Evolutionary conservation across 35 echinoderm and acorn worm species (phyloP).

Genomic region (Eucidaris tribuloides): DNA sequence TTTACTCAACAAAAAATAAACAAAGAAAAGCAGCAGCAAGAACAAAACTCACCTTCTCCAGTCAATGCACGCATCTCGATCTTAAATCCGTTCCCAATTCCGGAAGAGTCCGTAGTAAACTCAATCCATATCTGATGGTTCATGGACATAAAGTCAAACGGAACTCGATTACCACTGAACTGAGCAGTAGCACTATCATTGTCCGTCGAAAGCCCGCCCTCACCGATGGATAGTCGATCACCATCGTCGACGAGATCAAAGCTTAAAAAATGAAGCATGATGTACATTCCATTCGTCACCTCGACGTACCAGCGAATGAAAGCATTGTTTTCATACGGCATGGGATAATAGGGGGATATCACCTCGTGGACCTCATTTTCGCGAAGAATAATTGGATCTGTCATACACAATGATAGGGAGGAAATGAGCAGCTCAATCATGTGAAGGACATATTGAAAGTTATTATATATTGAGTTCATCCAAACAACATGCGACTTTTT

Average conservation of each 20-base stretch:
- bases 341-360: background rate
- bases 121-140: background rate
- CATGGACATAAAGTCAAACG: background rate
- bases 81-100: background rate
- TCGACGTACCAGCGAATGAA: background rate
- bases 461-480: no score
- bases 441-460: no score
- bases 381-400: background rate
- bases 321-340: constrained; percentile 8
- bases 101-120: background rate
- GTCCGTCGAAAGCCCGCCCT: background rate
- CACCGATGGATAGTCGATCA: background rate
- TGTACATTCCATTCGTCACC: background rate
- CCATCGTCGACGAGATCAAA: constrained; percentile 8
- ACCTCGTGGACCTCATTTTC: background rate
- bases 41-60: background rate
- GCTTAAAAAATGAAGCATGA: background rate
- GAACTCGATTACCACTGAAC: background rate
- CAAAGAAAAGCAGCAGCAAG: no score
- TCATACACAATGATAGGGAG: background rate
- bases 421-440: no score
- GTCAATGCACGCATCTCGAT: background rate
- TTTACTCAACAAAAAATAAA: no score
- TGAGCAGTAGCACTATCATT: background rate
- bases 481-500: no score